Percentiles rank a stretch among this genome's conserved stretches.
These are phyloP conservation scores for Saccopteryx bilineata DNA, from an alignment of 2,113 vertebrate species.

Conservation along the genomic window DNA sequence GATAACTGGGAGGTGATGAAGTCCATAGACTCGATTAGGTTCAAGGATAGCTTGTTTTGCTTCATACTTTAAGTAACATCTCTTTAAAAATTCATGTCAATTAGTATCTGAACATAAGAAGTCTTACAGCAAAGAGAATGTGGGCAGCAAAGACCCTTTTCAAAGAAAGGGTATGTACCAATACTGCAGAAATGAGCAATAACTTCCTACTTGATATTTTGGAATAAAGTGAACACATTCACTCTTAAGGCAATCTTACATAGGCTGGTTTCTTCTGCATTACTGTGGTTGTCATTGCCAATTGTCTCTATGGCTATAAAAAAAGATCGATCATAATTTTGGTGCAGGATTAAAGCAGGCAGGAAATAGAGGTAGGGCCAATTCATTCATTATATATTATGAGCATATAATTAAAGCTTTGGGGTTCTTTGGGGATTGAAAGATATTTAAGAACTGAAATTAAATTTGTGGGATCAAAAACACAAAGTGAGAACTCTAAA, in stretches of 20 bases:
- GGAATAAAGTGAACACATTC: background rate
- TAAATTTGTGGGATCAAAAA: slow-evolving; percentile 66
- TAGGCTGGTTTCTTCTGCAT: background rate
- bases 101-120: slow-evolving; percentile 7
- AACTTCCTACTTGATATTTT: slow-evolving; percentile 1
- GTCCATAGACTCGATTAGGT: background rate
- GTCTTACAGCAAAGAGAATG: background rate
- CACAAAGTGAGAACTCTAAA: slow-evolving; percentile 65
- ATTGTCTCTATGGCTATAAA: slow-evolving; percentile 6
- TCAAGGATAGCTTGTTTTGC: slow-evolving; percentile 9
- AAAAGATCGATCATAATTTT: slow-evolving; percentile 51
- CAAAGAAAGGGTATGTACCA: background rate
- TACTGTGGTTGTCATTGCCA: background rate
- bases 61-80: slow-evolving; percentile 25
- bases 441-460: slow-evolving; percentile 68
- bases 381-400: slow-evolving; percentile 3
- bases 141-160: slow-evolving; percentile 37
- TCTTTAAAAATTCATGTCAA: background rate
- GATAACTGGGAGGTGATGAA: background rate
- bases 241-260: background rate
- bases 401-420: slow-evolving; percentile 62
- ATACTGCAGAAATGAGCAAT: background rate
- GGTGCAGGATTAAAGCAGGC: background rate
- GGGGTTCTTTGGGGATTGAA: slow-evolving; percentile 37
- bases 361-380: background rate